A percentile compares a stretch with the other conserved stretches of the same genome.
phyloP scores from a whole-genome alignment of 2,797 vertebrate genomes.

The Gymnoscopelus braueri region DNA sequence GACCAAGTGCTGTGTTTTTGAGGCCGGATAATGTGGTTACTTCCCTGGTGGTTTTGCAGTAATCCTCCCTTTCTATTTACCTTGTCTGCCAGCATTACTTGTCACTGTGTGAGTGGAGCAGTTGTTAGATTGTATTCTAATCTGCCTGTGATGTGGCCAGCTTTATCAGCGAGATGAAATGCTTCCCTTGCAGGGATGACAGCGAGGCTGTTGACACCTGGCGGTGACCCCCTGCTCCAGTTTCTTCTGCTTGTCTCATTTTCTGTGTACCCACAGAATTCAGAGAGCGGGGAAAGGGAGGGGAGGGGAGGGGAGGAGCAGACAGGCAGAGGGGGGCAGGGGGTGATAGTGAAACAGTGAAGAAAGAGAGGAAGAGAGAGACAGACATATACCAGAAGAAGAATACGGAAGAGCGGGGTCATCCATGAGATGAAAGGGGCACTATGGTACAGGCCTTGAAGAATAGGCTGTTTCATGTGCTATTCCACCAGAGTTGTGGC shows the following conservation, averaged over 20 bases:
- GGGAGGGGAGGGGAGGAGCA: conserved; percentile 19
- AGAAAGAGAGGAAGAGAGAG: conserved; percentile 10
- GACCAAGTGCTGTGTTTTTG: conserved; percentile 39
- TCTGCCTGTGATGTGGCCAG: conserved; percentile 48
- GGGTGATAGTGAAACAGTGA: too few species aligned
- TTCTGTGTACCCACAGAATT: conserved; percentile 46
- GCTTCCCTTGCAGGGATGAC: conserved; percentile 56
- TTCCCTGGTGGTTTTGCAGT: conserved; percentile 18
- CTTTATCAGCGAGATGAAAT: conserved; percentile 55
- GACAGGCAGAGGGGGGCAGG: neutral
- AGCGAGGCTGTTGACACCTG: conserved; percentile 24
- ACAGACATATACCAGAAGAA: conserved; percentile 4
- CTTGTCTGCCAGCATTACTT: conserved; percentile 15
- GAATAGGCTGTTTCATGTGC: conserved; percentile 57
- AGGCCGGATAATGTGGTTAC: conserved; percentile 43
- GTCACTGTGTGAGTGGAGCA: conserved; percentile 2
- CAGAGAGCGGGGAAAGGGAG: conserved; percentile 25
- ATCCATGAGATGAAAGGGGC: conserved; percentile 64
- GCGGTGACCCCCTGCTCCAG: conserved; percentile 66
- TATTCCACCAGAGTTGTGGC: conserved; percentile 55
- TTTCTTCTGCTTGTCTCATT: conserved; percentile 66
- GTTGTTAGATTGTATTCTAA: conserved; percentile 63
- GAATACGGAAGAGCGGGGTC: neutral
- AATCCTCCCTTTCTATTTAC: conserved; percentile 52
- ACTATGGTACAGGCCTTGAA: conserved; percentile 61